phyloP scores from a whole-genome alignment of 2,888 invertebrate species.

The Tenthredo scrophulariae region DNA sequence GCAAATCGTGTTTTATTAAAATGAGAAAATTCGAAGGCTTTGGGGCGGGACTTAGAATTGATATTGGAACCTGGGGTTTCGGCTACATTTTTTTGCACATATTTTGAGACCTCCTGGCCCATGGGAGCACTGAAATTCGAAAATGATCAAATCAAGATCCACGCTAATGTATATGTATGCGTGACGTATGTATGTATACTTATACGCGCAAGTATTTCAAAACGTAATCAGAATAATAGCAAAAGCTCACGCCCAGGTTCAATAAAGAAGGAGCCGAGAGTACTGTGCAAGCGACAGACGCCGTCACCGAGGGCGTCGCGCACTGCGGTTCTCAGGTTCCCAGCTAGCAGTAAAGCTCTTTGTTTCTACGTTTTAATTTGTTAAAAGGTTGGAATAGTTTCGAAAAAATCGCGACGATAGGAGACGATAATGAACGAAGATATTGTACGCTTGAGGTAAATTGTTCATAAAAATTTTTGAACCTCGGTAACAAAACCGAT shows the following conservation, averaged over 20 bases:
- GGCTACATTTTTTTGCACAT: too few species aligned
- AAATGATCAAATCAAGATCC: too few species aligned
- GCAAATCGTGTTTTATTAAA: too few species aligned
- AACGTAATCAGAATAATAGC: constrained; percentile 74
- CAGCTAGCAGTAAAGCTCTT: constrained; percentile 57
- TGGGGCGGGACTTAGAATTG: too few species aligned
- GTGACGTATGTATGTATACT: background rate
- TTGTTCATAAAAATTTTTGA: background rate
- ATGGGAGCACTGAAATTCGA: too few species aligned
- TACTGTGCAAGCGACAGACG: background rate
- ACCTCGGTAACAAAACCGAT: constrained; percentile 5
- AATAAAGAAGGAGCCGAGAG: background rate
- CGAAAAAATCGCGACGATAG: background rate
- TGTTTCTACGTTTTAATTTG: constrained; percentile 71
- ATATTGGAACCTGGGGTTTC: too few species aligned
- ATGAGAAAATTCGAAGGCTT: too few species aligned
- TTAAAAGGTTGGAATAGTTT: constrained; percentile 69
- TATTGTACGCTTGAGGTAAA: background rate
- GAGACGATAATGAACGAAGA: background rate
- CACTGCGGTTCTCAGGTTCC: constrained; percentile 49
- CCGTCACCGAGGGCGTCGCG: background rate
- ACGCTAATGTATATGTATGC: background rate
- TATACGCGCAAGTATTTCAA: constrained; percentile 63
- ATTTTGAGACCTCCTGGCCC: too few species aligned
- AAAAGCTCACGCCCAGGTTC: constrained; percentile 13